Percentiles rank a stretch among this genome's conserved stretches.
Conservation (phyloP, 92 coral and sea anemone genomes). For the Porites divaricata region DNA sequence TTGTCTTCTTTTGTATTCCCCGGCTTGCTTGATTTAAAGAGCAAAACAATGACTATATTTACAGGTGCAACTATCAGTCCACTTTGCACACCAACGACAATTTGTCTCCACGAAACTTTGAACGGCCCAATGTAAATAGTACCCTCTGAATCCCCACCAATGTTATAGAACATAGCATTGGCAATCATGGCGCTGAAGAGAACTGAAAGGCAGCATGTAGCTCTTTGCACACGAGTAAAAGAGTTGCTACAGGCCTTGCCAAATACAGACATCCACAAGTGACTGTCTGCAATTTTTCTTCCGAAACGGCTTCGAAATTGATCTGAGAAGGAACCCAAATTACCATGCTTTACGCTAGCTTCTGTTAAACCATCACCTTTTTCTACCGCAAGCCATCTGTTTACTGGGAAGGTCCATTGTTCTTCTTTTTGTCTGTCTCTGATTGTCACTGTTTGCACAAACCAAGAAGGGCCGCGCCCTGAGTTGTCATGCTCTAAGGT, state of each 20-base stretch:
- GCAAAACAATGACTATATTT: slow-evolving; percentile 44
- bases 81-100: slow-evolving; percentile 65
- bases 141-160: slow-evolving; percentile 35
- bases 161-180: slow-evolving; percentile 67
- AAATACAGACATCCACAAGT: slow-evolving; percentile 66
- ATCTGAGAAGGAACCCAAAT: slow-evolving; percentile 23
- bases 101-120: slow-evolving; percentile 44
- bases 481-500: slow-evolving; percentile 55
- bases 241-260: slow-evolving; percentile 46
- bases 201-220: slow-evolving; percentile 58
- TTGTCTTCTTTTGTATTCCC: neutral
- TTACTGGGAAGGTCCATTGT: slow-evolving; percentile 50
- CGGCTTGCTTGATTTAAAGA: slow-evolving; percentile 46
- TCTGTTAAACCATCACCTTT: slow-evolving; percentile 53
- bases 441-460: slow-evolving; percentile 48
- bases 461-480: slow-evolving; percentile 64
- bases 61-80: slow-evolving; percentile 60
- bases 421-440: slow-evolving; percentile 26
- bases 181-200: slow-evolving; percentile 57
- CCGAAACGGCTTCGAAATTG: slow-evolving; percentile 45
- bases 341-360: slow-evolving; percentile 6
- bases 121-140: slow-evolving; percentile 57
- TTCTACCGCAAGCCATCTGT: slow-evolving; percentile 67
- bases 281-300: slow-evolving; percentile 56
- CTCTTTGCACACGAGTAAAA: slow-evolving; percentile 69